Percentiles rank a stretch among this genome's conserved stretches.
Evolutionary conservation across 2,797 vertebrate species (phyloP).

Genomic region (Paguma larvata): DNA sequence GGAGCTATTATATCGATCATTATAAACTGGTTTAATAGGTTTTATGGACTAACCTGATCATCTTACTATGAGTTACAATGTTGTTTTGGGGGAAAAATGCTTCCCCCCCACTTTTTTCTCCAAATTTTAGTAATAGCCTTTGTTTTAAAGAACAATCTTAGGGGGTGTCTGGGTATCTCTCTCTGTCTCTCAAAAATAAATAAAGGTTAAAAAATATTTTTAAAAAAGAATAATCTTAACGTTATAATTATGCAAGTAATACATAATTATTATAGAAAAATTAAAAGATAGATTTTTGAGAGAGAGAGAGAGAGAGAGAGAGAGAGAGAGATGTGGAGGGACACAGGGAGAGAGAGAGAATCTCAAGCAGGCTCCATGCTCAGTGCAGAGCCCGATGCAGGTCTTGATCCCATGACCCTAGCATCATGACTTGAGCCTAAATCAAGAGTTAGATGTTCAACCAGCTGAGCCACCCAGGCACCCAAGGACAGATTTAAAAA

Average conservation of each 20-base stretch:
- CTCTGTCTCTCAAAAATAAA: background rate
- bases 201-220: too few relatives aligned
- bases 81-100: background rate
- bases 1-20: background rate
- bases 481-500: background rate
- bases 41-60: background rate
- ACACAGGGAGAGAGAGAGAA: too few relatives aligned
- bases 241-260: background rate
- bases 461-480: too few relatives aligned
- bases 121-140: constrained; percentile 11
- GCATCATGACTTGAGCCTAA: too few relatives aligned
- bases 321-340: too few relatives aligned
- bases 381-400: too few relatives aligned
- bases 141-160: constrained; percentile 35
- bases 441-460: too few relatives aligned
- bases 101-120: background rate
- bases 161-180: too few relatives aligned
- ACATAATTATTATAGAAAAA: background rate
- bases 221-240: background rate
- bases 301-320: too few relatives aligned
- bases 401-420: too few relatives aligned
- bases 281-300: background rate
- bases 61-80: background rate
- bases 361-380: too few relatives aligned
- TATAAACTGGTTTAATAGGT: background rate